Conservation (phyloP, 2,113 vertebrate genomes). For the Vidua macroura region DNA sequence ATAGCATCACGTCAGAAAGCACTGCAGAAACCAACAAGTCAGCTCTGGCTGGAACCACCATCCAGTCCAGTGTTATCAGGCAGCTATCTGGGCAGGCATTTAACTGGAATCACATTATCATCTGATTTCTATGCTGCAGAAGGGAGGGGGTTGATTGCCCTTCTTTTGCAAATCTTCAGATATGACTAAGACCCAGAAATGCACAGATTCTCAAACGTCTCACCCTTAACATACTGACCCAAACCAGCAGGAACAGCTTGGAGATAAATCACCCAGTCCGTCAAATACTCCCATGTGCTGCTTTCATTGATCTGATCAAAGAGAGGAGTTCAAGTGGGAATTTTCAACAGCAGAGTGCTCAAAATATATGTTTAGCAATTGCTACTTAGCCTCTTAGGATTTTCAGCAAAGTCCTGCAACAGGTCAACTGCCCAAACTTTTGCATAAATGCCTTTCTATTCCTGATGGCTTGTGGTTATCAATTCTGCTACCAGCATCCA, state of each 20-base stretch:
- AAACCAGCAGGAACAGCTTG: not conserved
- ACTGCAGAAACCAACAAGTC: constrained; percentile 45
- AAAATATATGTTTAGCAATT: not conserved
- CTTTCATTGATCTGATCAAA: not conserved
- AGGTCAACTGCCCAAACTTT: not conserved
- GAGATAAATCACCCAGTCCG: not conserved
- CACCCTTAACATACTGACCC: not conserved
- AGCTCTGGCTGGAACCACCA: constrained; percentile 52
- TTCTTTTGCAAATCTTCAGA: not conserved
- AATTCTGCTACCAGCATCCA: not conserved
- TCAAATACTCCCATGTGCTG: not conserved
- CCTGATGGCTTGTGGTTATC: not conserved
- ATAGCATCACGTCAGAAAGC: not conserved
- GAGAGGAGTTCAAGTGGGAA: not conserved
- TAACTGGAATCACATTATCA: constrained; percentile 16
- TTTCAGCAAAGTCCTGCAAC: not conserved
- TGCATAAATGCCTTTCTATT: not conserved
- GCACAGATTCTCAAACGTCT: not conserved
- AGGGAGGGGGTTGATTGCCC: not conserved
- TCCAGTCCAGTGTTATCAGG: constrained; percentile 7
- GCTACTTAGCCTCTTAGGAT: not conserved
- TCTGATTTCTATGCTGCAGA: not conserved
- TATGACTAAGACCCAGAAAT: not conserved
- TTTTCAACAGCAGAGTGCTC: not conserved
- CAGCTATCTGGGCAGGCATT: constrained; percentile 44